Evolutionary conservation across 2,113 vertebrate species (phyloP).

Genomic region (Eubucco bourcierii): DNA sequence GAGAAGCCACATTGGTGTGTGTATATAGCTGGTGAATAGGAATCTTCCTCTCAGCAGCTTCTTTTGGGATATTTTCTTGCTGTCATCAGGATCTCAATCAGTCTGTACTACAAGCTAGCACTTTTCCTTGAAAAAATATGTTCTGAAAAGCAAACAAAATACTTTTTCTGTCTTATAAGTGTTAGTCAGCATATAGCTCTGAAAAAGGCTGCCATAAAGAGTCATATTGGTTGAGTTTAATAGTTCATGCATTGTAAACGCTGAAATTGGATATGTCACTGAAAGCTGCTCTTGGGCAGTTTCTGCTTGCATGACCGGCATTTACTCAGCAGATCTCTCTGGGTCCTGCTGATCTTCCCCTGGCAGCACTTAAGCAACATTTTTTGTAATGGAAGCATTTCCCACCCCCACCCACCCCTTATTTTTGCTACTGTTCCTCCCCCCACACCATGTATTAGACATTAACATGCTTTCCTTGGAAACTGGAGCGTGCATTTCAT

Average conservation of each 20-base stretch:
- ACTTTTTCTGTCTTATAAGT: not conserved
- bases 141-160: constrained; percentile 37
- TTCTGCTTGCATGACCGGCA: constrained; percentile 24
- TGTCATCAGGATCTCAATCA: not conserved
- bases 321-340: constrained; percentile 36
- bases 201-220: constrained; percentile 1
- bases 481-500: constrained; percentile 42
- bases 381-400: not conserved
- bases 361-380: constrained; percentile 1
- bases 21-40: not conserved
- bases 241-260: constrained; percentile 47
- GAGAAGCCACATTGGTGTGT: not conserved
- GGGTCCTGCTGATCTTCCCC: constrained; percentile 38
- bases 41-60: not conserved
- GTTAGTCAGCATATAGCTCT: constrained; percentile 25
- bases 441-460: not conserved
- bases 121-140: not conserved
- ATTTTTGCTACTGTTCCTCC: not conserved
- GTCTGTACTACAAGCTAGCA: not conserved
- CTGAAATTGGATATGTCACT: constrained; percentile 60
- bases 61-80: not conserved
- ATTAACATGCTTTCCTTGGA: constrained; percentile 50
- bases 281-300: constrained; percentile 55
- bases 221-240: constrained; percentile 28
- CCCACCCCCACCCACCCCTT: not conserved